phyloP scores from a whole-genome alignment of 2,888 invertebrate species.

The Lingula anatina region DNA sequence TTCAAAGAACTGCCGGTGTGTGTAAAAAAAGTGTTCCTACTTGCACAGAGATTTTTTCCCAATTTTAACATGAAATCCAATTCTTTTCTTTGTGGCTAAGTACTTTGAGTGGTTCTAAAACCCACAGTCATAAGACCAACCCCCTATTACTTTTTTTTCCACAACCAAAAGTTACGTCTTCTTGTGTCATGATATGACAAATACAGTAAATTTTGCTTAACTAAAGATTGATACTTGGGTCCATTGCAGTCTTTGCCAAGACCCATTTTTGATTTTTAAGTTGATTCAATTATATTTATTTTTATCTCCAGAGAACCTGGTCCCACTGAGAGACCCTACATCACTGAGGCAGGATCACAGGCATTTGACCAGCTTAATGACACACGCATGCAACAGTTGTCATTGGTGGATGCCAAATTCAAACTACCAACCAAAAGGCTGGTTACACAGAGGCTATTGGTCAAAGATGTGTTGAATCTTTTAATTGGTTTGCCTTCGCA shows the following conservation, averaged over 20 bases:
- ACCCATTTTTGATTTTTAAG: neutral
- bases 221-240: neutral
- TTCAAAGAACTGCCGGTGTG: neutral
- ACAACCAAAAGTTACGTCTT: no score
- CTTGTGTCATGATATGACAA: neutral
- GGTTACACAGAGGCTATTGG: slow-evolving; percentile 20
- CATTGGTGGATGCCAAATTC: slow-evolving; percentile 20
- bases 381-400: slow-evolving; percentile 16
- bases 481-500: slow-evolving; percentile 40
- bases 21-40: no score
- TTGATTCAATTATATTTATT: neutral
- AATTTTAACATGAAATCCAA: no score
- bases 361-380: slow-evolving; percentile 30
- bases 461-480: slow-evolving; percentile 31
- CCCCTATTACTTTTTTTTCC: no score
- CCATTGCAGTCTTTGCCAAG: neutral
- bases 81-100: no score
- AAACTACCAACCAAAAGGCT: slow-evolving; percentile 6
- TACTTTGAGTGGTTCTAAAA: no score
- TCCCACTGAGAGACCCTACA: slow-evolving; percentile 27
- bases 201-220: neutral
- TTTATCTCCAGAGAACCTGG: slow-evolving; percentile 24
- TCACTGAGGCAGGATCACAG: slow-evolving; percentile 38
- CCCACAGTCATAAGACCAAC: no score
- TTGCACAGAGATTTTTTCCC: no score